phyloP scores from a whole-genome alignment of 2,113 vertebrate species.

The Felis chaus region DNA sequence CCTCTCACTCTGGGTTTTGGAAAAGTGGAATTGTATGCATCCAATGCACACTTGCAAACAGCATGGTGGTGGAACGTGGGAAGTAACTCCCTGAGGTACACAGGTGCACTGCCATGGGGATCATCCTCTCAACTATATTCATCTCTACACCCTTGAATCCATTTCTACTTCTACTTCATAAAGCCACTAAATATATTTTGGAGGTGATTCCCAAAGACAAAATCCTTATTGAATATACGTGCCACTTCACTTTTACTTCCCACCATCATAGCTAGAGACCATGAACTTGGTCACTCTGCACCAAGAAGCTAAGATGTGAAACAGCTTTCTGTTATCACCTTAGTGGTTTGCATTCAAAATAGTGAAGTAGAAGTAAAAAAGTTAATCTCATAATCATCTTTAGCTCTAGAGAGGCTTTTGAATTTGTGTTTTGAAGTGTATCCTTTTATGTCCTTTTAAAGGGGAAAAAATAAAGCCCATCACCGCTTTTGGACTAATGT shows the following conservation, averaged over 20 bases:
- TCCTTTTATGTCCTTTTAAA: neutral
- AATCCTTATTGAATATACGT: neutral
- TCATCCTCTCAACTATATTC: neutral
- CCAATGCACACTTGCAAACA: neutral
- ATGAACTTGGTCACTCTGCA: neutral
- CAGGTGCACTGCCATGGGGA: neutral
- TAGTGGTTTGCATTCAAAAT: neutral
- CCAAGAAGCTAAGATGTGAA: neutral
- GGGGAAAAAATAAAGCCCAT: neutral
- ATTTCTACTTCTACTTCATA: neutral
- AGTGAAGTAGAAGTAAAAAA: neutral
- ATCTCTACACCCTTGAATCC: neutral
- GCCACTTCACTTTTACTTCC: neutral
- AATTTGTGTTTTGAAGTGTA: neutral
- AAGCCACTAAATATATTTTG: neutral
- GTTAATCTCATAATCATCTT: neutral
- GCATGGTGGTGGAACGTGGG: neutral
- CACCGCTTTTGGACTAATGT: neutral
- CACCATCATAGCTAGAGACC: neutral
- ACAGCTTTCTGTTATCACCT: neutral
- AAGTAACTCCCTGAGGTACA: neutral
- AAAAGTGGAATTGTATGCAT: neutral
- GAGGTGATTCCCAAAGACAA: neutral
- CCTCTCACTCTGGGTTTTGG: neutral
- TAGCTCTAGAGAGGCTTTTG: neutral